Evolutionary conservation across 2,888 invertebrate genomes (phyloP).

Genomic region (Pherbina coryleti): DNA sequence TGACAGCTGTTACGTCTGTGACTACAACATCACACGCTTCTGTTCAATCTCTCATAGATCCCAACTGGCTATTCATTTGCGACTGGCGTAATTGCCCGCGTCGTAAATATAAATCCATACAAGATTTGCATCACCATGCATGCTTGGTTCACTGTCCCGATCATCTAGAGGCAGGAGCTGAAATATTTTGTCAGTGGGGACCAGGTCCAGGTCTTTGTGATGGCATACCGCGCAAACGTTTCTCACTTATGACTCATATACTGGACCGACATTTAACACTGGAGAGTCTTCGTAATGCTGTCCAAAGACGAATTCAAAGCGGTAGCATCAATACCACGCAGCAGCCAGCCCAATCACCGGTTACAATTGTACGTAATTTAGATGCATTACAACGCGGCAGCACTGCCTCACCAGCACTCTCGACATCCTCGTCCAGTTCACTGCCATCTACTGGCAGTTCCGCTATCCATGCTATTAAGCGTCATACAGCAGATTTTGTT

Average conservation of each 20-base stretch:
- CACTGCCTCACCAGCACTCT: constrained; percentile 57
- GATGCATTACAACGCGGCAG: constrained; percentile 52
- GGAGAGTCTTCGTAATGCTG: constrained; percentile 69
- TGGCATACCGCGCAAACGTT: constrained; percentile 87
- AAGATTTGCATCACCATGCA: constrained; percentile 89
- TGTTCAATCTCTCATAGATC: constrained; percentile 57
- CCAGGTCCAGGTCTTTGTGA: constrained; percentile 79
- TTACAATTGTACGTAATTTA: constrained; percentile 67
- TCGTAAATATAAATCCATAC: constrained; percentile 80
- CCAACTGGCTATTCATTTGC: constrained; percentile 78
- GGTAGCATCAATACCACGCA: constrained; percentile 59
- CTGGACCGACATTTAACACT: constrained; percentile 94
- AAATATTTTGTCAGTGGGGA: constrained; percentile 91
- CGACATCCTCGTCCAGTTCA: constrained; percentile 56
- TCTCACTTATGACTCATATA: constrained; percentile 96
- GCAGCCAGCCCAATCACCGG: constrained; percentile 62
- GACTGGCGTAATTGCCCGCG: constrained; percentile 93
- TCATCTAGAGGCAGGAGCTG: constrained; percentile 74
- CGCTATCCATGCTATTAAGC: constrained; percentile 95
- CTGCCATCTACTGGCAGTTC: constrained; percentile 76
- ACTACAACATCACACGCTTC: constrained; percentile 30
- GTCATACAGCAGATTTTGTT: constrained; percentile 92
- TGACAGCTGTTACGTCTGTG: constrained; percentile 32
- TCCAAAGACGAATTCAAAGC: constrained; percentile 63
- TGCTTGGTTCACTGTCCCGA: constrained; percentile 87